Evolutionary conservation across 1,140 invertebrate genomes (phyloP).

Genomic region (Aplysia californica): DNA sequence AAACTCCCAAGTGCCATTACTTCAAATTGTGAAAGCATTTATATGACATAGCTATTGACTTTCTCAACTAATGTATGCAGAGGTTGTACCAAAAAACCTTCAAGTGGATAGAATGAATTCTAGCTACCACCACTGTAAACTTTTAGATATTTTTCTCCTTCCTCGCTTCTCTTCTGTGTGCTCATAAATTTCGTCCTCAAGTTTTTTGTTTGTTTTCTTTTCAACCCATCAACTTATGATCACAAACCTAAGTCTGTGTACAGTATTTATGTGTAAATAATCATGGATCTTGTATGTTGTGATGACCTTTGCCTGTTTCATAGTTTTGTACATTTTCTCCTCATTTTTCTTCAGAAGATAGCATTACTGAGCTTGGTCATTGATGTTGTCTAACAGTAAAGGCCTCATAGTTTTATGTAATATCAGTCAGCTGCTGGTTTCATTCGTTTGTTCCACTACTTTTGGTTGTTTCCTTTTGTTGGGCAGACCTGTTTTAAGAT

Average conservation of each 20-base stretch:
- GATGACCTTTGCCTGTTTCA: not conserved
- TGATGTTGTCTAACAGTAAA: too few species aligned
- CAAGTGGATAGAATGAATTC: not conserved
- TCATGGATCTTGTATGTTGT: not conserved
- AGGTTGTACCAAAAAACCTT: not conserved
- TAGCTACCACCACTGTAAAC: not conserved
- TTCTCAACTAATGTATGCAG: not conserved
- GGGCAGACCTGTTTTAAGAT: not conserved
- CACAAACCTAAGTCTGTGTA: constrained; percentile 27
- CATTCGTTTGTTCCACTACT: not conserved
- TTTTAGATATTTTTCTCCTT: not conserved
- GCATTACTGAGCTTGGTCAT: too few species aligned
- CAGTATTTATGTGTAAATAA: constrained; percentile 26
- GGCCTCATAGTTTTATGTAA: too few species aligned
- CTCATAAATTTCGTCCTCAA: not conserved
- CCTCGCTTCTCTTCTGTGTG: not conserved
- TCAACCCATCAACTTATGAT: not conserved
- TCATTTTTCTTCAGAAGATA: not conserved
- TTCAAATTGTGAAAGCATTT: too few species aligned
- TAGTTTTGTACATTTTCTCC: not conserved
- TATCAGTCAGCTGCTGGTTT: too few species aligned
- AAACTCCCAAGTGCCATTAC: too few species aligned
- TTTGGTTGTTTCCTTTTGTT: not conserved
- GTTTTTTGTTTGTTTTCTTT: not conserved
- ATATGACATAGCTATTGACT: too few species aligned